Evolutionary conservation across 2,888 invertebrate genomes (phyloP), one percentile per base, ranked within the genome.

Genomic region (Amiota mariae): DNA sequence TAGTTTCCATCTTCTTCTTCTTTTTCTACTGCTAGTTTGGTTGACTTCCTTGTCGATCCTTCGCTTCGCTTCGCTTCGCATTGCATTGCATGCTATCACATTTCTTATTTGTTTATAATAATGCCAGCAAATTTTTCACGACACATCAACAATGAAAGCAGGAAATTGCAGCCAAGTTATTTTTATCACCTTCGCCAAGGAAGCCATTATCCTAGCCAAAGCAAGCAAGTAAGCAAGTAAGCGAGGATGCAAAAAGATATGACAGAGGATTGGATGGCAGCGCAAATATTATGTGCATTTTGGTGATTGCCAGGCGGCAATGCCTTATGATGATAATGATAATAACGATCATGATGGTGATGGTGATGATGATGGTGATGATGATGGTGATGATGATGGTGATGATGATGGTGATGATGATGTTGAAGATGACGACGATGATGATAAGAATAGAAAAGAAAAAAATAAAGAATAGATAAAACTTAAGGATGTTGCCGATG

Each of bases 81-180:
- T 71, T 61, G 70, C 47, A 73, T 67, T 71, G 59, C 73, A 71
- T 54, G 63, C 64, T 71, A 57, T 67, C 72, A 74, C 68, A 77
- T 80, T 77, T 74, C 75, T 79, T 80, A 79, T 82, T 82, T 82
- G 82, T 78, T 81, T 82, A 82, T 81, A 80, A 81, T 80, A 82
- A 82, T 81, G 81, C 73, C 75, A 70, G 74, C 75, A 76, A 76
- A 79, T 80, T 81, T 80, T 80, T 79, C 75, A 78, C 76, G 75
- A 79, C 80, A 78, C 78, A 81, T 76, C 77, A 70, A 81, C 77
- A 81, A 78, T 77, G 72, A 73, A 74, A 72, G 70, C 64, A 72
- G 71, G 63, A 66, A 66, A 73, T 73, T 75, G 75, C 73, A 72
- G 72, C 64, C 73, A 71, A 73, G 59, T 75, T 73, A 70, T 75